Base-by-base conservation (phyloP, 2,888 invertebrate genomes). In the Hedychridium roseum region DNA sequence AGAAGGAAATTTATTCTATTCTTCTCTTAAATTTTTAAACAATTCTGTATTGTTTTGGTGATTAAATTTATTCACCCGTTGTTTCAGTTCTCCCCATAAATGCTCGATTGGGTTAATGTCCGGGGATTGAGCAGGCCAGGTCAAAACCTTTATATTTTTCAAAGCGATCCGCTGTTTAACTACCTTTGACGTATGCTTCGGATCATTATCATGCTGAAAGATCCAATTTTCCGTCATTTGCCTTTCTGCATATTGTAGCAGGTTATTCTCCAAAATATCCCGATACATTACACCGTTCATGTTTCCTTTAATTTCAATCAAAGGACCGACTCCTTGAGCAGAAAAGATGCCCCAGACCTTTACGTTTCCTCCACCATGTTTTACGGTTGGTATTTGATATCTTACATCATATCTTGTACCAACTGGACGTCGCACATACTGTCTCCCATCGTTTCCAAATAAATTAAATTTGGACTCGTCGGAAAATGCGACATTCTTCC, bases 391-490 rank as follows among this genome's bases (percentile, higher is more conserved):
- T 35, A 40, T 50, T 46, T 49, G 44, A 15, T 54, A 50, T 9
- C 30, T 30, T 3, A 11, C 0, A 23, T 54, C 11, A 37, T 47
- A 17, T 49, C 40, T 46, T 2, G 32, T 36, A 21, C 18, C 32
- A 31, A 32, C 9, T 16, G 44, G 31, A 21, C 35, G 21, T 39
- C 39, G 14, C 4, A 54, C 18, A 27, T 50, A 28, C 14, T 38
- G 15, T 34, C 35, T 38, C 11, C 38, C 38, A 30, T 57, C 44
- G 14, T 6, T 57, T 35, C 40, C 35, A 14, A 52, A 48, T 6
- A 58, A 5, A 41, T 53, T 48, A 32, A 58, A 37, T 34, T 59
- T 46, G 6, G 20, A 31, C 50, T 58, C 28, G 5, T 51, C 50
- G 1, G 43, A 43, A 23, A 51, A 49, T 18, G 6, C 12, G 9